A percentile compares a stretch with the other conserved stretches of the same genome.
Conservation (phyloP, 2,113 vertebrate species). For the Lophura nycthemera region DNA sequence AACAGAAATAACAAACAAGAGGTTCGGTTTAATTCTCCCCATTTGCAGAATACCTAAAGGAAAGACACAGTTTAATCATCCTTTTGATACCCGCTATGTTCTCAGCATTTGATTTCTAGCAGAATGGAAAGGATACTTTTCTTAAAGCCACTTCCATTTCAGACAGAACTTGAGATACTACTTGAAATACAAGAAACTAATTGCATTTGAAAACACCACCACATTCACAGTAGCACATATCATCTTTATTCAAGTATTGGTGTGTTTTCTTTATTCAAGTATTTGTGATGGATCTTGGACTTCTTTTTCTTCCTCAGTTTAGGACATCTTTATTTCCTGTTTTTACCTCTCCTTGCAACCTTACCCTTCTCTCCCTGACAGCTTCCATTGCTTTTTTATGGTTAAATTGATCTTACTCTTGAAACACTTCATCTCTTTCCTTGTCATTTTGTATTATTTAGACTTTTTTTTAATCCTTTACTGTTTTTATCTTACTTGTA, state of each 20-base stretch:
- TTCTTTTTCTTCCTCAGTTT: not conserved
- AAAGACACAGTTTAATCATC: not conserved
- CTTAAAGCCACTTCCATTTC: not conserved
- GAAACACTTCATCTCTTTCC: not conserved
- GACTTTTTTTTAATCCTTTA: not conserved
- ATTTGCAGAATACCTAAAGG: not conserved
- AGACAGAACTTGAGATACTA: not conserved
- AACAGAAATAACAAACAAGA: not conserved
- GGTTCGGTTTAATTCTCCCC: not conserved
- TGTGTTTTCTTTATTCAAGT: not conserved
- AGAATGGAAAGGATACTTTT: not conserved
- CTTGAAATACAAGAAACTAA: not conserved
- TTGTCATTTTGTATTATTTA: not conserved
- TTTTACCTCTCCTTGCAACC: not conserved
- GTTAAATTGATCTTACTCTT: not conserved
- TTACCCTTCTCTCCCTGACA: not conserved
- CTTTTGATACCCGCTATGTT: not conserved
- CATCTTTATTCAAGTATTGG: not conserved
- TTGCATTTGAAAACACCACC: not conserved
- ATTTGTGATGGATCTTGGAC: not conserved
- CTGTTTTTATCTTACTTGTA: not conserved
- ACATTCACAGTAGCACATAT: not conserved
- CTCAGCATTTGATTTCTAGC: not conserved
- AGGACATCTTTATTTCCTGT: not conserved
- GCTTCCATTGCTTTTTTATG: not conserved